phyloP scores from a whole-genome alignment of 2,113 vertebrate genomes.

The Melanocharis versteri region DNA sequence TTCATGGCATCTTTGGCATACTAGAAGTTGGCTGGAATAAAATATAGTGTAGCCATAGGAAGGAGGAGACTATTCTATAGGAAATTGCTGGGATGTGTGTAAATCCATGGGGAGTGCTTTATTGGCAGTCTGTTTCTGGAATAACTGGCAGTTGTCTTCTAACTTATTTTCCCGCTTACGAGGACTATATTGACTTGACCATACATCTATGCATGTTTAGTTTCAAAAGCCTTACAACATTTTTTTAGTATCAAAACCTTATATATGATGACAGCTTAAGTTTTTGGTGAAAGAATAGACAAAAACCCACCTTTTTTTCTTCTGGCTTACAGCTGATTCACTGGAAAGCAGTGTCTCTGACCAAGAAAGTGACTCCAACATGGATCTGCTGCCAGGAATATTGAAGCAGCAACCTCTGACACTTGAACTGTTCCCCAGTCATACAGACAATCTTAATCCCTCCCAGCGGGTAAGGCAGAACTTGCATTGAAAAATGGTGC shows the following conservation, averaged over 20 bases:
- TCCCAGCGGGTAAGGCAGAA: slow-evolving; percentile 82
- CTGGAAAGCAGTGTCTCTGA: slow-evolving; percentile 87
- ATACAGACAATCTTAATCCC: slow-evolving; percentile 88
- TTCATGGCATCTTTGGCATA: background rate
- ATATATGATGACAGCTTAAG: background rate
- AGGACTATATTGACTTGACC: background rate
- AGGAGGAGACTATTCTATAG: background rate
- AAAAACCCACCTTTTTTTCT: background rate
- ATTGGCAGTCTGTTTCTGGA: background rate
- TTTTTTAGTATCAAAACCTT: background rate
- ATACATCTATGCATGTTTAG: background rate
- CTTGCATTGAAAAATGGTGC: background rate
- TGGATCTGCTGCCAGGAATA: slow-evolving; percentile 84
- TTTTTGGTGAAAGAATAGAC: background rate
- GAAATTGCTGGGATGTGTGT: background rate
- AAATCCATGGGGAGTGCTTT: background rate
- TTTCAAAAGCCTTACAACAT: background rate
- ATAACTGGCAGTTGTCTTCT: background rate
- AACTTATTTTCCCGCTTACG: background rate
- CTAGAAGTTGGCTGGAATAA: background rate
- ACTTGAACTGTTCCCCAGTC: slow-evolving; percentile 91
- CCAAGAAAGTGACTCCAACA: slow-evolving; percentile 86
- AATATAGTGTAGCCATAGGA: background rate
- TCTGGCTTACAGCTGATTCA: slow-evolving; percentile 80
- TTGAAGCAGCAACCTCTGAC: slow-evolving; percentile 87